These are phyloP conservation scores for Grus americana DNA, from an alignment of 2,113 vertebrate genomes.

Conservation along the genomic window DNA sequence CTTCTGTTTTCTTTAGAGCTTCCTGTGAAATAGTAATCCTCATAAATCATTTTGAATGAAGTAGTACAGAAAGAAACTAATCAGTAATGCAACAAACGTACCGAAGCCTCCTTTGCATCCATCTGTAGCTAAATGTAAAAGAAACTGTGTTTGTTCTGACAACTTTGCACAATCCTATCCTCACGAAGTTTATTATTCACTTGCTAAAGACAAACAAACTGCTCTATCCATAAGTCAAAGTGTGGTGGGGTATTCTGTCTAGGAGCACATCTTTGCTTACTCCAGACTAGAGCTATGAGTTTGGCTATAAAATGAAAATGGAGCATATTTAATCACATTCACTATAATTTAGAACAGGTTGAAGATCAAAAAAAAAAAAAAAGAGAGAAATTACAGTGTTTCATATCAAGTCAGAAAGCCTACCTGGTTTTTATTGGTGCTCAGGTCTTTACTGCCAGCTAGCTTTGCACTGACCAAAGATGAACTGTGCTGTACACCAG, in stretches of 20 bases:
- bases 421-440: neutral
- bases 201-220: neutral
- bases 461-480: neutral
- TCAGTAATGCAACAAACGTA: neutral
- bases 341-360: neutral
- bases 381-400: neutral
- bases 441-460: neutral
- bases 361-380: neutral
- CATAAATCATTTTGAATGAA: neutral
- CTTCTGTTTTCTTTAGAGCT: slow-evolving; percentile 69
- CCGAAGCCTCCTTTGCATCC: neutral
- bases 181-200: neutral
- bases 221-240: neutral
- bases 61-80: neutral
- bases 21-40: slow-evolving; percentile 58
- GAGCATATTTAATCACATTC: neutral
- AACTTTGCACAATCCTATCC: neutral
- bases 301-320: neutral
- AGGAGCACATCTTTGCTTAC: neutral
- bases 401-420: neutral
- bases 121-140: neutral
- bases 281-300: neutral
- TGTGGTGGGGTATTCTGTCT: neutral
- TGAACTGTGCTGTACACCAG: neutral
- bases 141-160: neutral